A percentile compares a stretch with the other conserved stretches of the same genome.
phyloP scores from a whole-genome alignment of 1,140 invertebrate genomes.

The Neodiprion fabricii region DNA sequence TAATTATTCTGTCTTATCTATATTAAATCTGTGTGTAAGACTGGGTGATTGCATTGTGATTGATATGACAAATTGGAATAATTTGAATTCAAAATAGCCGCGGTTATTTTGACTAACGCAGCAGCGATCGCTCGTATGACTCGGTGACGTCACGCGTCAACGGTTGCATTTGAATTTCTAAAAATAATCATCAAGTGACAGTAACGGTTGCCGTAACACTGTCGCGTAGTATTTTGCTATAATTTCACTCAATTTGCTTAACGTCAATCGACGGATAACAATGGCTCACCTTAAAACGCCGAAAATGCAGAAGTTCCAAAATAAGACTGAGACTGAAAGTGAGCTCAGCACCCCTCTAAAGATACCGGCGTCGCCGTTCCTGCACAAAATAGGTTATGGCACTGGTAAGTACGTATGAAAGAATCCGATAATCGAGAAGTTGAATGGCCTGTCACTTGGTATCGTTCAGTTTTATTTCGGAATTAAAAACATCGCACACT shows the following conservation, averaged over 20 bases:
- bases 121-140: not conserved
- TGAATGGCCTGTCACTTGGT: no score
- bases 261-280: constrained; percentile 8
- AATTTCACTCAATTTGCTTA: not conserved
- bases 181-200: not conserved
- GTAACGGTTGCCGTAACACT: not conserved
- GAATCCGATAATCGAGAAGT: constrained; percentile 10
- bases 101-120: not conserved
- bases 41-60: no score
- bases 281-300: constrained; percentile 55
- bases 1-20: no score
- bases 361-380: constrained; percentile 73
- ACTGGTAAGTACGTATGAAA: constrained; percentile 65
- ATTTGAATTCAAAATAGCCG: not conserved
- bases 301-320: constrained; percentile 33
- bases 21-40: no score
- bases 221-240: not conserved
- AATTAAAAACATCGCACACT: constrained; percentile 4
- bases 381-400: constrained; percentile 76
- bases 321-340: constrained; percentile 35
- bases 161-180: not conserved
- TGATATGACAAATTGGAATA: no score
- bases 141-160: not conserved
- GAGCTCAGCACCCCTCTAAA: constrained; percentile 53
- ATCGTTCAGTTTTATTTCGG: constrained; percentile 23